phyloP scores from a whole-genome alignment of 2,888 invertebrate species.

The Hemithea aestivaria region DNA sequence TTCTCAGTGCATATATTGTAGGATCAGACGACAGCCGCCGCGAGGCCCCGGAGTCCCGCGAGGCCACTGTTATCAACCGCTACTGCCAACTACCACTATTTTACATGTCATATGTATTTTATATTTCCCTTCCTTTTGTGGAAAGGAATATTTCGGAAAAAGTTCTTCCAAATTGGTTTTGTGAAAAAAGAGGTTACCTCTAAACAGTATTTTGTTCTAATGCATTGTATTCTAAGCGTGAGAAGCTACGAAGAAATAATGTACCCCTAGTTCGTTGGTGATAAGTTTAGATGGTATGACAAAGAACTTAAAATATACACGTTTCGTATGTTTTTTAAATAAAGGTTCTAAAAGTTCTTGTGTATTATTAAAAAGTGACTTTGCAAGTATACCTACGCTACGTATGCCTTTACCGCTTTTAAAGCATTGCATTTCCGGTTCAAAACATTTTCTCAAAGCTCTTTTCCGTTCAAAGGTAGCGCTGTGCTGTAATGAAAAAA shows the following conservation, averaged over 20 bases:
- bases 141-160: too few relatives aligned
- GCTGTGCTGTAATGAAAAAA: constrained; percentile 53
- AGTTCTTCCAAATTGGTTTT: too few relatives aligned
- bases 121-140: constrained; percentile 3
- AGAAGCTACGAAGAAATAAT: too few relatives aligned
- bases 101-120: constrained; percentile 4
- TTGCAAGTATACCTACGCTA: background rate
- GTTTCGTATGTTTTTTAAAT: too few relatives aligned
- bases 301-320: too few relatives aligned
- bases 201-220: too few relatives aligned
- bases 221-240: too few relatives aligned
- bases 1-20: constrained; percentile 45
- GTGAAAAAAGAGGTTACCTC: too few relatives aligned
- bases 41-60: constrained; percentile 34
- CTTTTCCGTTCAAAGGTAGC: constrained; percentile 41
- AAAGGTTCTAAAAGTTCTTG: too few relatives aligned
- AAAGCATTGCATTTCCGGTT: constrained; percentile 34
- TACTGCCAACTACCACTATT: constrained; percentile 22
- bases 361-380: too few relatives aligned
- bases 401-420: constrained; percentile 37
- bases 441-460: constrained; percentile 35
- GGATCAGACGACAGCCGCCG: constrained; percentile 35
- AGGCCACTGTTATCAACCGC: constrained; percentile 37
- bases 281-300: too few relatives aligned
- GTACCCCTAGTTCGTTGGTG: too few relatives aligned